phyloP scores from a whole-genome alignment of 2,888 invertebrate genomes.

The Drosophila kambysellisi region DNA sequence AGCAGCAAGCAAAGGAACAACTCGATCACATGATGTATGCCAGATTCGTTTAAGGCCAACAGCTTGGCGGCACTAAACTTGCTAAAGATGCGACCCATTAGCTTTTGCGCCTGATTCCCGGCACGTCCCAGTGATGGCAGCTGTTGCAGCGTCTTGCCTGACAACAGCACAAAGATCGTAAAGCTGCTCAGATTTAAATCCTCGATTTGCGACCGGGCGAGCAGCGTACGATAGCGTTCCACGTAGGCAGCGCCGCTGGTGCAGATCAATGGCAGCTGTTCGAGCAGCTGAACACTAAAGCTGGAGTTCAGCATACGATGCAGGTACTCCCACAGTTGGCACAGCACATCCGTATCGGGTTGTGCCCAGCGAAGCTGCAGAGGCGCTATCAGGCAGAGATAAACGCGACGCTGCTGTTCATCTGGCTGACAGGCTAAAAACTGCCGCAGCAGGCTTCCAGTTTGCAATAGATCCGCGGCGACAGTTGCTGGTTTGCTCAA shows the following conservation, averaged over 20 bases:
- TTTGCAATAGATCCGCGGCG: slow-evolving; percentile 41
- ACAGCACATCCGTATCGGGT: slow-evolving; percentile 84
- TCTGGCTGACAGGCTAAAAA: slow-evolving; percentile 85
- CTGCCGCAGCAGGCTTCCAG: slow-evolving; percentile 78
- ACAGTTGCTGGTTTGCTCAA: slow-evolving; percentile 34
- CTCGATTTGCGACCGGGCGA: slow-evolving; percentile 69
- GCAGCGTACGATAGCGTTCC: slow-evolving; percentile 84
- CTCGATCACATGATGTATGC: slow-evolving; percentile 87
- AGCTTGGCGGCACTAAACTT: slow-evolving; percentile 87
- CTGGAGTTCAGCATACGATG: slow-evolving; percentile 87
- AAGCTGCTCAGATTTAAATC: slow-evolving; percentile 86
- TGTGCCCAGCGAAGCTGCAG: slow-evolving; percentile 86
- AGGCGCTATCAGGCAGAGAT: slow-evolving; percentile 85
- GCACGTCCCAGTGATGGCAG: slow-evolving; percentile 50
- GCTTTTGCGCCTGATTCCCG: slow-evolving; percentile 83
- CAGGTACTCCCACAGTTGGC: slow-evolving; percentile 87
- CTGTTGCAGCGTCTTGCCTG: slow-evolving; percentile 84
- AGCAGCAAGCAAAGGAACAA: slow-evolving; percentile 83
- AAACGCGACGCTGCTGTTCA: slow-evolving; percentile 86
- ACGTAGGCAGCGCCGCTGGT: slow-evolving; percentile 81
- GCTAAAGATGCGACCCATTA: slow-evolving; percentile 87
- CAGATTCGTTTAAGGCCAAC: slow-evolving; percentile 86
- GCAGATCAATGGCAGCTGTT: slow-evolving; percentile 84
- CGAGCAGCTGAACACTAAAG: slow-evolving; percentile 85
- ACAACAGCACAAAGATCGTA: slow-evolving; percentile 85